Base-by-base conservation (phyloP, 2,113 vertebrate species). In the Ptyas mucosa region DNA sequence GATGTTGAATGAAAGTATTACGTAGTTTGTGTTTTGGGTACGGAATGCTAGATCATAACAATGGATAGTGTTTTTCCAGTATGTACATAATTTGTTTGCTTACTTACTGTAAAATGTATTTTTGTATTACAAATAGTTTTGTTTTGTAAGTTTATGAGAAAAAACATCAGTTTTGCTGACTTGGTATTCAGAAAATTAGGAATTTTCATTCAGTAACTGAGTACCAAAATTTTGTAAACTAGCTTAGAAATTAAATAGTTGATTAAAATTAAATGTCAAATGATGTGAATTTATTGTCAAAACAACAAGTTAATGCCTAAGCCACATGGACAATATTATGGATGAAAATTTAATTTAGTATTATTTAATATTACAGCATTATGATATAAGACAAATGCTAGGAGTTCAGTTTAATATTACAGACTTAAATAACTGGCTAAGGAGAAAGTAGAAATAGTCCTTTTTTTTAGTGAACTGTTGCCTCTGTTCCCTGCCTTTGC, bases 121-220 rank as follows among this genome's bases (percentile, higher is more conserved):
- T 54, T 93, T 93, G 21, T 93, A 93, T 93, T 34, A 29, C 91
- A 88, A 55, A 75, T 87, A 34, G 91, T 43, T 12, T 90, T 94
- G 29, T 95, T 92, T 58, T 93, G 5, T 89, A 29, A 21, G 89
- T 87, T 94, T 75, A 94, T 93, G 88, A 90, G 26, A 1, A 23
- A 8, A 23, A 5, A 57, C n/a, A 75, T 53, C 14, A 26, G 7
- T 87, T 49, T 8, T 54, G 57, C 86, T 92, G 58, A 57, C n/a
- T 88, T 92, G 85, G 88, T 89, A 34, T 89, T 53, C 46, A 61
- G 89, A 86, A 87, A 39, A 93, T 90, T 53, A 90, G 29, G 49
- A 58, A 61, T 61, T 87, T 53, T 88, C n/a, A 52, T 61, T 29
- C 8, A 55, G 1, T 57, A 89, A 85, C 86, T 46, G 61, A 64